These are phyloP conservation scores for Dolichoris vasculosae DNA, from an alignment of 1,140 invertebrate species.

Conservation along the genomic window DNA sequence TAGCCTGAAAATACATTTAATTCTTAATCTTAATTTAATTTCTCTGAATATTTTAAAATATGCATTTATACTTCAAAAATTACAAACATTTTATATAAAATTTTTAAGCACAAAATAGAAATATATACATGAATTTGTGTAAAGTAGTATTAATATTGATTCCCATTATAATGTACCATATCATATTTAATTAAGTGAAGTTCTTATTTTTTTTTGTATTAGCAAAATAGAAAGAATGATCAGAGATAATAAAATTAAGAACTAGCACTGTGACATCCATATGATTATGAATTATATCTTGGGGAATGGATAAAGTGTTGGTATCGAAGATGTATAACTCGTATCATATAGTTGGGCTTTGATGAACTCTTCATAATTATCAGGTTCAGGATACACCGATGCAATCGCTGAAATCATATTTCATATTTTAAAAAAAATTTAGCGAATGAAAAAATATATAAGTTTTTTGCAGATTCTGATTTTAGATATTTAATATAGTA, in stretches of 20 bases:
- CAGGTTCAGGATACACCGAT: conserved; percentile 84
- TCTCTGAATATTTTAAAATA: neutral
- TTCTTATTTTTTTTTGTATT: conserved; percentile 18
- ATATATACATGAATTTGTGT: neutral
- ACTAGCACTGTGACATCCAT: neutral
- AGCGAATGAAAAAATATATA: too few species aligned
- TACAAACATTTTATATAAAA: conserved; percentile 9
- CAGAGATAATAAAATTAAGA: conserved; percentile 57
- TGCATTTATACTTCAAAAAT: neutral
- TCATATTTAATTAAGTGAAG: neutral
- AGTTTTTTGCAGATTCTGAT: too few species aligned
- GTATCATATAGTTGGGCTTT: conserved; percentile 88
- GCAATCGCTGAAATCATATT: conserved; percentile 80
- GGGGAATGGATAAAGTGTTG: conserved; percentile 81
- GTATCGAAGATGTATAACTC: conserved; percentile 81
- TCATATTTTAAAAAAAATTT: too few species aligned
- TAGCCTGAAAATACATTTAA: conserved; percentile 41
- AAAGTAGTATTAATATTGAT: conserved; percentile 20
- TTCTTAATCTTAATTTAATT: neutral
- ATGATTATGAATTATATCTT: conserved; percentile 63
- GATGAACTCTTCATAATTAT: conserved; percentile 84
- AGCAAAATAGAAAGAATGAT: conserved; percentile 50
- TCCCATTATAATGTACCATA: neutral
- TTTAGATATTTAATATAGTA: too few species aligned
- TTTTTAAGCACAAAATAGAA: neutral